phyloP scores from a whole-genome alignment of 2,797 vertebrate species.

The Bradypodion pumilum region DNA sequence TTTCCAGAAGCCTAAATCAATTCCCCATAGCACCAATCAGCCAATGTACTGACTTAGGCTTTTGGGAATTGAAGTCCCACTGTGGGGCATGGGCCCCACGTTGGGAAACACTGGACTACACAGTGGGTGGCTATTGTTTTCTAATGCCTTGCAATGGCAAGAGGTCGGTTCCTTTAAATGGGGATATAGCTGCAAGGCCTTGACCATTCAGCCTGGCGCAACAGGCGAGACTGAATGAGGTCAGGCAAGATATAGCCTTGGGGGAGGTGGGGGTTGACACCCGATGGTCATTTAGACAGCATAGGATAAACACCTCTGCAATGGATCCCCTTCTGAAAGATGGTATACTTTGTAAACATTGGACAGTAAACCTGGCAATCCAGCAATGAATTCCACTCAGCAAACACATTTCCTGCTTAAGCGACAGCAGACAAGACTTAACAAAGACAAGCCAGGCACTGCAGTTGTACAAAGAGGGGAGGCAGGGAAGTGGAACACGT shows the following conservation, averaged over 20 bases:
- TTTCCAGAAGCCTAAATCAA: too few species aligned
- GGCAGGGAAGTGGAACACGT: too few species aligned
- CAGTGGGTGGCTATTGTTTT: neutral
- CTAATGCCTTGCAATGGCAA: neutral
- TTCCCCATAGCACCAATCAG: too few species aligned
- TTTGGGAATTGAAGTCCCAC: too few species aligned
- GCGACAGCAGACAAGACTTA: neutral
- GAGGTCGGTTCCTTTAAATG: too few species aligned
- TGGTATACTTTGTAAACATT: neutral
- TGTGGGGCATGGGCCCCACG: too few species aligned
- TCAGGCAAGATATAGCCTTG: neutral
- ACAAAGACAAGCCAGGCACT: neutral
- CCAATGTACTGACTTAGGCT: too few species aligned
- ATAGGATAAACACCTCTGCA: too few species aligned
- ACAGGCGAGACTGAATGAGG: constrained; percentile 28
- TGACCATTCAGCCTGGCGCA: constrained; percentile 20
- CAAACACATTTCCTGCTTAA: neutral
- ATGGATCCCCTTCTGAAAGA: neutral
- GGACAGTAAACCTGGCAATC: neutral
- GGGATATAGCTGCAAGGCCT: neutral
- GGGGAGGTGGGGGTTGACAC: too few species aligned
- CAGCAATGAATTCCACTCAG: neutral
- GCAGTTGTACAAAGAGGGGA: neutral
- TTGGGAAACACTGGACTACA: too few species aligned
- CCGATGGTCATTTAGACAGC: neutral